Conservation (phyloP, 2,888 invertebrate genomes). For the Rhagonycha fulva region DNA sequence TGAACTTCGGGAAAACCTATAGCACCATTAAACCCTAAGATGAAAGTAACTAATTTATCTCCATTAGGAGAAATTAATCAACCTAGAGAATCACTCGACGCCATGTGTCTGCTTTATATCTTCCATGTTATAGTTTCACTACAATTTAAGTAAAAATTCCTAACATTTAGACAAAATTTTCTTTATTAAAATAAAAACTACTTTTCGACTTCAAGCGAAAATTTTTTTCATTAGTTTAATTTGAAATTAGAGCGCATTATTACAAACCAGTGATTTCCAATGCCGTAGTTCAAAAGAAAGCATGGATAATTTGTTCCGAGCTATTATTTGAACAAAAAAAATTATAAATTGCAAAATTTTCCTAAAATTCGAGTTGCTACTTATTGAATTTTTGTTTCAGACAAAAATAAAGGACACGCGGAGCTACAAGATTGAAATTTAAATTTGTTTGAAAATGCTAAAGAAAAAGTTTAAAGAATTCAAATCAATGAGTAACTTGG, state of each 20-base stretch:
- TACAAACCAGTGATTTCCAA: neutral
- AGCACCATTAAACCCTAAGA: neutral
- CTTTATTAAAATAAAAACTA: neutral
- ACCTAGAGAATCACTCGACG: neutral
- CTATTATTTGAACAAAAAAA: neutral
- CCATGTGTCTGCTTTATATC: neutral
- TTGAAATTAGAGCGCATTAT: neutral
- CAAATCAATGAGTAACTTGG: neutral
- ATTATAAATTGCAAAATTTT: neutral
- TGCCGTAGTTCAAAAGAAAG: neutral
- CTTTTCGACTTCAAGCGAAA: neutral
- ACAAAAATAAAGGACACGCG: neutral
- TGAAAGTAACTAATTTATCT: neutral
- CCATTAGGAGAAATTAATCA: neutral
- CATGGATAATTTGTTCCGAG: neutral
- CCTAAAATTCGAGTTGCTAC: too few relatives aligned
- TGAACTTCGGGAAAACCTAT: neutral
- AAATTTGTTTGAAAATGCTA: neutral
- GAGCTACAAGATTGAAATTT: neutral
- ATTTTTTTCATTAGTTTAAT: neutral
- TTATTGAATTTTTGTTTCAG: neutral
- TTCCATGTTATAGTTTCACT: neutral
- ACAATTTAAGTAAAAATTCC: neutral
- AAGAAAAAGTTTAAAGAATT: neutral
- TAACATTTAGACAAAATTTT: neutral